Conservation (phyloP, 64 coral and sea anemone genomes). For the Stylophora pistillata region DNA sequence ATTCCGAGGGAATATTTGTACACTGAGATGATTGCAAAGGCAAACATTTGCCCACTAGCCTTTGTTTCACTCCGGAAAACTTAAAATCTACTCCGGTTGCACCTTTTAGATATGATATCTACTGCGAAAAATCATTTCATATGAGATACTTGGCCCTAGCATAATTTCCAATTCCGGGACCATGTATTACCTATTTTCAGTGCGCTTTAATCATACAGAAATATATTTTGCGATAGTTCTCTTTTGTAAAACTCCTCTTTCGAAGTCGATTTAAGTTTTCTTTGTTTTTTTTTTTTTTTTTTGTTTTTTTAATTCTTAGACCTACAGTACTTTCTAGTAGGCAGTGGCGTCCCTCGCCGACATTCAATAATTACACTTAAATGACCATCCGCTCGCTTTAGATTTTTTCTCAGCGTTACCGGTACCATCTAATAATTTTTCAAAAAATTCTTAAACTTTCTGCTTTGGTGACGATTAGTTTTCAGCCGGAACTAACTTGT, state of each 20-base stretch:
- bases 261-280: not conserved
- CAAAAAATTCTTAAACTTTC: no score
- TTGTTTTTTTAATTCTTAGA: not conserved
- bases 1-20: not conserved
- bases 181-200: not conserved
- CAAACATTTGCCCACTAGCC: not conserved
- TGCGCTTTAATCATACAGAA: not conserved
- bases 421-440: no score
- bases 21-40: not conserved
- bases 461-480: no score
- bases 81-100: not conserved
- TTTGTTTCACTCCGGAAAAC: conserved; percentile 24
- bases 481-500: no score
- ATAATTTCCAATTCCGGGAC: not conserved
- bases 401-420: no score
- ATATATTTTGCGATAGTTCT: not conserved
- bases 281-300: no score
- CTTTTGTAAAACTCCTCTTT: not conserved
- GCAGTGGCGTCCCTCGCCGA: not conserved
- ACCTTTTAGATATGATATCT: not conserved
- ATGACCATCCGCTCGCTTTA: not conserved
- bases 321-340: not conserved
- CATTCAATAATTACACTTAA: not conserved
- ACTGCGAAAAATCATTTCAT: not conserved
- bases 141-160: not conserved